Base-by-base conservation (phyloP, 2,888 invertebrate genomes). In the Vannuccia rotundouncinata region DNA sequence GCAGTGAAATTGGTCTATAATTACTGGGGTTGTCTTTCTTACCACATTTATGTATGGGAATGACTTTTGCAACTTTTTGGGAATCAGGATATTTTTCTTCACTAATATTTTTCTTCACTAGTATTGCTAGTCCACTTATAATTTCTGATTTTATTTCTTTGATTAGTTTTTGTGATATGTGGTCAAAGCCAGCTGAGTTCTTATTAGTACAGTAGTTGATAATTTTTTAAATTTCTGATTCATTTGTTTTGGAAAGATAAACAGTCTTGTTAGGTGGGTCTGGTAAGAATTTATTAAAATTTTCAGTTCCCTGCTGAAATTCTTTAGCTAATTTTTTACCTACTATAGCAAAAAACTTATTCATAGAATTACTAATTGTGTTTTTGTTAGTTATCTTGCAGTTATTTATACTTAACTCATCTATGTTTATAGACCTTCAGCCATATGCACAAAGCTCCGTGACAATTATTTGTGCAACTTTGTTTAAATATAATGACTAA, bases 1-100 rank as follows among this genome's bases (percentile, higher is more conserved):
- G 73, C 73, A 73, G 73, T 22, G 5, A 27, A 73, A 73, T 73
- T 28, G 73, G 73, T 73, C 73, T 22, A 73, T 73, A 73, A 73
- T 13, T 73, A n/a, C 73, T 28, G 29, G 73, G 73, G 29, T 27
- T 22, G 29, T 28, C 29, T n/a, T n/a, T n/a, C n/a, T 27, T 73
- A n/a, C 73, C 73, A n/a, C 5, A 27, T 28, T 73, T 73, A 28
- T 73, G 25, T 73, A 73, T 73, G 29, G 73, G 73, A 27, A 73
- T 28, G 29, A 73, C 73, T 73, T 13, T 22, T 73, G 73, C 73
- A 73, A 45, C 45, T 45, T n/a, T n/a, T n/a, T n/a, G n/a, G n/a
- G 45, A 45, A 45, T 45, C 45, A 45, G 45, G 45, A 45, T 45
- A 45, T 45, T 45, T 45, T 45, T 45, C 45, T 45, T 45, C 45